Base-by-base conservation (phyloP, 1,140 invertebrate species). In the Leptopilina clavipes region DNA sequence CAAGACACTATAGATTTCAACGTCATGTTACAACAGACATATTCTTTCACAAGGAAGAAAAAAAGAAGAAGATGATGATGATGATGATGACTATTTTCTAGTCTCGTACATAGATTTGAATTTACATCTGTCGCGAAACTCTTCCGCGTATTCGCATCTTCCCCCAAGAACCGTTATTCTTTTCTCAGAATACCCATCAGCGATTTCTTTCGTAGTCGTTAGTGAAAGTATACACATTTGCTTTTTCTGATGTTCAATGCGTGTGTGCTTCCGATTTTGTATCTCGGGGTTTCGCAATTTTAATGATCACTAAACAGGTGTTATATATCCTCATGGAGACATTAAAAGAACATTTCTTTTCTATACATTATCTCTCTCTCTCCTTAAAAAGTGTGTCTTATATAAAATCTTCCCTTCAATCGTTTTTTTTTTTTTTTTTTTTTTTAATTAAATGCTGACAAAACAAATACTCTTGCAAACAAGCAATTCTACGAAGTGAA, bases 191-290 rank as follows among this genome's bases (percentile, higher is more conserved):
- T 43, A 65, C 5, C 76, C 75, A 79, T 79, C 75, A 71, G 71
- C 71, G 73, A 80, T 82, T 82, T 81, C 82, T 83, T 85, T 83
- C 77, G 71, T 6, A 31, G 25, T 81, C 79, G 72, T 48, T 59
- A 81, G 83, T 83, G 84, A 83, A 85, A 85, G 78, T 85, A 40
- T 31, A 79, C 77, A 77, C 52, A 74, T 74, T 71, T 73, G 45
- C 75, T 81, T 71, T 78, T 40, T 40, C 80, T 73, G 70, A 48
- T 17, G 43, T 43, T 48, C 44, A 54, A 40, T 40, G 9, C 70
- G 19, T 52, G 72, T 54, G 44, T 52, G 75, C 76, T 76, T 76
- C 74, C 72, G 76, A 77, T 79, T 72, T 79, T 48, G n/a, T 54
- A 18, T 73, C 56, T 18, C 11, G 2, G 52, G 25, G 9, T 73